Percentiles rank a stretch among this genome's conserved stretches.
Evolutionary conservation across 2,113 vertebrate genomes (phyloP).

Genomic region (Burhinus bistriatus): DNA sequence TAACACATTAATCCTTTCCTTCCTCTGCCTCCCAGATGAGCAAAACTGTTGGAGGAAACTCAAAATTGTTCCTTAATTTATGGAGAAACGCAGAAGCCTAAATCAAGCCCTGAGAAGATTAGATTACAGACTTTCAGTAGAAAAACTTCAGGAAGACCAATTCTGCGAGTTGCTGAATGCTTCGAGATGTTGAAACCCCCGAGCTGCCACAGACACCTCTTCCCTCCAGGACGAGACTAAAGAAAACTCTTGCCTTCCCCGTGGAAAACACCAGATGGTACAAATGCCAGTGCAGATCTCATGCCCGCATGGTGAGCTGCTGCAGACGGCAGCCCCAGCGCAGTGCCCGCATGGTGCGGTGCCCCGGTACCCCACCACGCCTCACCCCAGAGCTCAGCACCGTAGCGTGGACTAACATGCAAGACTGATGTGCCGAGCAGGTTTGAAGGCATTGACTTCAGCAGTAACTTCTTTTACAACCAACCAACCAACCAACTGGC

Average conservation of each 20-base stretch:
- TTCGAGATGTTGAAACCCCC: rapidly evolving
- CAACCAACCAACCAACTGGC: neutral
- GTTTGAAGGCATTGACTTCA: neutral
- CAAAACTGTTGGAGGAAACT: neutral
- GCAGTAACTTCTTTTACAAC: neutral
- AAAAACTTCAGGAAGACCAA: neutral
- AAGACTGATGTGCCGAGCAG: rapidly evolving
- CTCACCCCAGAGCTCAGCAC: rapidly evolving
- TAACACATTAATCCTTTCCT: conserved; percentile 48
- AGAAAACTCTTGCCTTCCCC: neutral
- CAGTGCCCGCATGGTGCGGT: too few relatives aligned
- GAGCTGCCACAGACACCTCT: rapidly evolving
- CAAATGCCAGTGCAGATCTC: neutral
- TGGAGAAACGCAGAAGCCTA: conserved; percentile 5
- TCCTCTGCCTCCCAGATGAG: conserved; percentile 39
- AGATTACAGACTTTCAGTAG: neutral
- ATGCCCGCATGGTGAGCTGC: rapidly evolving
- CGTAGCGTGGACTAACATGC: rapidly evolving
- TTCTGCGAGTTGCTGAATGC: neutral
- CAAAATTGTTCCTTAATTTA: conserved; percentile 21
- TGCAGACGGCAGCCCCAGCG: rapidly evolving
- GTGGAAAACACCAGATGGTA: neutral
- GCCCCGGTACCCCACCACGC: rapidly evolving
- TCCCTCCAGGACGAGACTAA: neutral
- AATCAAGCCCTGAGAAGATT: neutral